Percentiles rank a stretch among this genome's conserved stretches.
These are phyloP conservation scores for Drosophila nr. fundita DNA, from an alignment of 2,888 invertebrate genomes.

Conservation along the genomic window DNA sequence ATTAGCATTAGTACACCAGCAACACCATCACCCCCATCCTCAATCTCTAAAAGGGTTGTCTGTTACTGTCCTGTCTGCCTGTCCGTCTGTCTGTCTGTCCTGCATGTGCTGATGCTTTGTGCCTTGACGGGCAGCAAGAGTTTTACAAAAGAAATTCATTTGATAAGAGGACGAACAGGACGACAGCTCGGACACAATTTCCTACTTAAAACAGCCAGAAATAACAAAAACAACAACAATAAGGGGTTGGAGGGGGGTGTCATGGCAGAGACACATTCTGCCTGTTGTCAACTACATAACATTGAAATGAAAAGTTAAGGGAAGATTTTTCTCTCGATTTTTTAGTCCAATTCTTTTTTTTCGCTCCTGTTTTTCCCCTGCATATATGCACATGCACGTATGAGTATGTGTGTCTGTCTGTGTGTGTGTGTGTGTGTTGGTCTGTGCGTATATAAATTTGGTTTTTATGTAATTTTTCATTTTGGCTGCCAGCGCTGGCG, in stretches of 20 bases:
- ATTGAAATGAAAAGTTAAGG: conserved; percentile 73
- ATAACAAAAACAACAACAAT: conserved; percentile 31
- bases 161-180: conserved; percentile 54
- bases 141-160: conserved; percentile 76
- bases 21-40: conserved; percentile 1
- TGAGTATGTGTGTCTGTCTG: conserved; percentile 21
- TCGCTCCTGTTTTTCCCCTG: conserved; percentile 33
- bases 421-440: conserved; percentile 33
- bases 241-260: background rate
- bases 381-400: conserved; percentile 60
- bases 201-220: conserved; percentile 74
- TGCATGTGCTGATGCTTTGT: conserved; percentile 40
- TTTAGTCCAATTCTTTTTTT: conserved; percentile 25
- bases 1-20: conserved; percentile 60
- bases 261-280: conserved; percentile 38
- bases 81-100: conserved; percentile 17
- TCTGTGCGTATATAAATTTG: conserved; percentile 70
- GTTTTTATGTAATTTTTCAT: conserved; percentile 80
- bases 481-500: conserved; percentile 48
- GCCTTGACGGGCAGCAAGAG: conserved; percentile 57
- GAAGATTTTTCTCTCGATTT: conserved; percentile 66
- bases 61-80: conserved; percentile 48
- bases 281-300: conserved; percentile 79
- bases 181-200: conserved; percentile 76
- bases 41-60: conserved; percentile 72